Evolutionary conservation across 2,888 invertebrate species (phyloP), one percentile per base, ranked within the genome.

Genomic region (Tolmerus cingulatus): DNA sequence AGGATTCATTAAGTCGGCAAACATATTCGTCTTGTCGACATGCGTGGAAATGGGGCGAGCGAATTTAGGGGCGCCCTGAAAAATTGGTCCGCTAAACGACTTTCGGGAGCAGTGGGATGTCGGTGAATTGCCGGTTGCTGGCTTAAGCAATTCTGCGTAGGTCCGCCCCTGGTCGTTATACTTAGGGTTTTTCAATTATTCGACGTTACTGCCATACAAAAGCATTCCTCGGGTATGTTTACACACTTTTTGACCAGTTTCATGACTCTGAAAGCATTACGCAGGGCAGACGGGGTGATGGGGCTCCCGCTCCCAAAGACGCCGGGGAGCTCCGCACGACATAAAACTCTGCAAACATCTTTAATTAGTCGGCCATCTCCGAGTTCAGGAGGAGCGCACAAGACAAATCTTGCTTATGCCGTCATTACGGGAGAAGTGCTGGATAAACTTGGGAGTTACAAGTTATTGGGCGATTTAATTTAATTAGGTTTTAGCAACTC

Each of bases 381-480:
- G 23, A 76, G 30, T 76, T 43, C n/a, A 23, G 37, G 43, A 40
- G n/a, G 4, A n/a, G 14, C 19, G 34, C 40, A 23, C 12, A 78
- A 78, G 78, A 43, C 78, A 43, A 78, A 40, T 43, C 78, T 46
- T 34, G 78, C 23, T 43, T 43, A 43, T 43, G 78, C 78, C 43
- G n/a, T 37, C 76, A 37, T 76, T 76, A 76, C 37, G 76, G 34
- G 46, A 78, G 43, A 78, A 78, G 37, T 78, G 78, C 78, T 78
- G 78, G 78, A 78, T 46, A 78, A 78, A 78, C 78, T 78, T 78
- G 78, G 37, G 40, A 78, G 23, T 78, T 23, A 78, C 78, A 78
- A 78, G 78, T 78, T 78, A 78, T 78, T 46, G 78, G 78, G 23
- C 78, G 43, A 78, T 78, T 40, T 78, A 78, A 78, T 78, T 78